Evolutionary conservation across 2,113 vertebrate genomes (phyloP).

Genomic region (Ptilonorhynchus violaceus): DNA sequence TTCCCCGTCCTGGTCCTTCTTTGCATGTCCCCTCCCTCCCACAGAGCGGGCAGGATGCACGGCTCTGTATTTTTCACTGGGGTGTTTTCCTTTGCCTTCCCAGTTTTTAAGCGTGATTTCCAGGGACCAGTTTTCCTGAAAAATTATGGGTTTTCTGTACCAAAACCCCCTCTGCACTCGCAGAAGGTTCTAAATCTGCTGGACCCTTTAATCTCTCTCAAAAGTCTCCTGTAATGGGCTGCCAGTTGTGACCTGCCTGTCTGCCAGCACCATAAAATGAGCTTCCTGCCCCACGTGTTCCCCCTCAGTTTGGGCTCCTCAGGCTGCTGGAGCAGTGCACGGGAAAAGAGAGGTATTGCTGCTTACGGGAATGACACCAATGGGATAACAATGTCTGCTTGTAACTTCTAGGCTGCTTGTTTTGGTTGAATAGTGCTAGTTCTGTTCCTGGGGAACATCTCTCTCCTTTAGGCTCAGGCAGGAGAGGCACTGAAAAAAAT

Average conservation of each 20-base stretch:
- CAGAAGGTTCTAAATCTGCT: not conserved
- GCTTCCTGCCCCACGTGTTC: not conserved
- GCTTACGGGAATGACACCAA: not conserved
- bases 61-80: not conserved
- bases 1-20: not conserved
- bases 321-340: not conserved
- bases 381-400: not conserved
- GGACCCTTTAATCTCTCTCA: not conserved
- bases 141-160: not conserved
- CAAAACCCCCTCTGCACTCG: not conserved
- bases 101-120: not conserved
- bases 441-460: not conserved
- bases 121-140: not conserved
- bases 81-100: not conserved
- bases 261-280: not conserved
- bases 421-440: not conserved
- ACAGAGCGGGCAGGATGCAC: accelerated
- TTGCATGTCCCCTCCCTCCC: not conserved
- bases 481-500: not conserved
- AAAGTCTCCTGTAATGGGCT: not conserved
- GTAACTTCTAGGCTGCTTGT: not conserved
- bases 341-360: not conserved
- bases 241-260: not conserved
- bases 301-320: not conserved
- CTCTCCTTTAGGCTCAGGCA: not conserved